Conservation (phyloP, 2,888 invertebrate genomes). For the Trissoscelio sp. region DNA sequence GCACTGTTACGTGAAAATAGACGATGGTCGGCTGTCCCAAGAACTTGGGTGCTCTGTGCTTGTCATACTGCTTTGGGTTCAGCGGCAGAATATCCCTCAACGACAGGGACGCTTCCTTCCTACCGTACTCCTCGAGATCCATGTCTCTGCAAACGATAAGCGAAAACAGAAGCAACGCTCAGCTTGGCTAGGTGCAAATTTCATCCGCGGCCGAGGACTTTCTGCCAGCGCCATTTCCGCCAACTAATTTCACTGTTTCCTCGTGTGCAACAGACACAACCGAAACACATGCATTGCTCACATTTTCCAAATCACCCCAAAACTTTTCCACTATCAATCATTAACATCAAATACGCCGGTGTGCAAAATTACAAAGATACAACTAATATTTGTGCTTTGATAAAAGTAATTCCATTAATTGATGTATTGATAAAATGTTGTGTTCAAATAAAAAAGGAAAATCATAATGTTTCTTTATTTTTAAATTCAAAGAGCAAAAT, state of each 20-base stretch:
- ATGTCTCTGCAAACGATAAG: conserved; percentile 79
- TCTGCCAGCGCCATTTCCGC: conserved; percentile 67
- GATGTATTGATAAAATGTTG: no score
- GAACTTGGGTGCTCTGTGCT: conserved; percentile 94
- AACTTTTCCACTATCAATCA: conserved; percentile 45
- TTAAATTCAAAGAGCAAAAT: no score
- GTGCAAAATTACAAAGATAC: background rate
- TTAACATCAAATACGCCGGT: conserved; percentile 23
- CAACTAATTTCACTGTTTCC: conserved; percentile 65
- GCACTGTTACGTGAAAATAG: conserved; percentile 95
- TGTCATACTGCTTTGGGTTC: conserved; percentile 94
- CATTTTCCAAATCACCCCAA: conserved; percentile 41
- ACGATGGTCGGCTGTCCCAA: conserved; percentile 94
- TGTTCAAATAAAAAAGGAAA: no score
- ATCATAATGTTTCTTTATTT: no score
- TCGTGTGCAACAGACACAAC: conserved; percentile 61
- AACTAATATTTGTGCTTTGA: background rate
- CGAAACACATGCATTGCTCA: conserved; percentile 38
- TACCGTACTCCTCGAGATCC: conserved; percentile 81
- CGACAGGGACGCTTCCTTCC: conserved; percentile 88
- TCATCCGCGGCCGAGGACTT: conserved; percentile 50
- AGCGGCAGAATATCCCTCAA: conserved; percentile 93
- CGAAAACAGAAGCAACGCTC: conserved; percentile 72
- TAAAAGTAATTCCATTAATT: no score
- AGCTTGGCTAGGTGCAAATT: conserved; percentile 60